Conservation (phyloP, 2,113 vertebrate species). For the Thunnus maccoyii region DNA sequence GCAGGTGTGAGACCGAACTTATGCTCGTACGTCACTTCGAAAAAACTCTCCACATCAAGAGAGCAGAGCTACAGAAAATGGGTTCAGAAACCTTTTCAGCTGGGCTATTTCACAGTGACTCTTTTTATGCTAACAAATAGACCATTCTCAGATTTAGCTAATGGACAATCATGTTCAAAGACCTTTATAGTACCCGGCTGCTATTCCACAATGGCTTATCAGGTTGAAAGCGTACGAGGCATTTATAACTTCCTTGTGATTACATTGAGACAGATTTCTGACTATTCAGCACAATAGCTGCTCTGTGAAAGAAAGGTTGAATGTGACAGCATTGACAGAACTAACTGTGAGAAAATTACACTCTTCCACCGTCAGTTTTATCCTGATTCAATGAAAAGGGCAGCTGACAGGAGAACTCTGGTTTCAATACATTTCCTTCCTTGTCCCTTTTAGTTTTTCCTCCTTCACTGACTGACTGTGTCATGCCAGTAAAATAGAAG, state of each 20-base stretch:
- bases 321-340: conserved; percentile 18
- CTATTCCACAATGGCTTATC: conserved; percentile 7
- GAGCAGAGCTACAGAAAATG: too few relatives aligned
- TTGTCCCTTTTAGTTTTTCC: neutral
- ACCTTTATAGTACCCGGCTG: neutral
- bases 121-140: too few relatives aligned
- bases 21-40: too few relatives aligned
- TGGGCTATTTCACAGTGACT: too few relatives aligned
- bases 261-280: conserved; percentile 24
- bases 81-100: too few relatives aligned
- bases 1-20: too few relatives aligned
- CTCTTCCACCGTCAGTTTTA: conserved; percentile 8
- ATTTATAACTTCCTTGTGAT: neutral
- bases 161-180: too few relatives aligned
- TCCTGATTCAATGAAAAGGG: conserved; percentile 13
- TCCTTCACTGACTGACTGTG: neutral
- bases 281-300: conserved; percentile 26
- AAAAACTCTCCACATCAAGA: too few relatives aligned
- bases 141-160: too few relatives aligned
- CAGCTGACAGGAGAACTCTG: neutral
- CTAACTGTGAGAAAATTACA: conserved; percentile 19
- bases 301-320: neutral
- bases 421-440: neutral
- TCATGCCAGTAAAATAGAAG: neutral
- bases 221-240: neutral